Evolutionary conservation across 2,113 vertebrate species (phyloP).

Genomic region (Macquaria ambigua): DNA sequence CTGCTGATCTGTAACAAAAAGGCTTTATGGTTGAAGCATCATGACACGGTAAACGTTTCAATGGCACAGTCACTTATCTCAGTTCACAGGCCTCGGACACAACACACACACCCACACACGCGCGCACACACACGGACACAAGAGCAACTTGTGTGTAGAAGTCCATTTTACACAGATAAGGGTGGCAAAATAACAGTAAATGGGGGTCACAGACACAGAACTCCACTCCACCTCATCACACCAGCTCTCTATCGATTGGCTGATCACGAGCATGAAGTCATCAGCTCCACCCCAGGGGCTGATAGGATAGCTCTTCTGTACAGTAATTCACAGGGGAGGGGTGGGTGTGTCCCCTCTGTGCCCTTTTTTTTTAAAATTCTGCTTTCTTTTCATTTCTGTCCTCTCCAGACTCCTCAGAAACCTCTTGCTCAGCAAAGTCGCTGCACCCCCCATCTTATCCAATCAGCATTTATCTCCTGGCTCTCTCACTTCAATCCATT

Average conservation of each 20-base stretch:
- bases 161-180: slow-evolving; percentile 61
- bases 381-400: slow-evolving; percentile 34
- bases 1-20: slow-evolving; percentile 56
- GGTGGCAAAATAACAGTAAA: slow-evolving; percentile 56
- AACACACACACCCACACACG: slow-evolving; percentile 4
- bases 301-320: slow-evolving; percentile 64
- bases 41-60: slow-evolving; percentile 53
- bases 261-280: slow-evolving; percentile 66
- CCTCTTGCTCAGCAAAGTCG: slow-evolving; percentile 56
- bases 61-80: slow-evolving; percentile 70
- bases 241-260: slow-evolving; percentile 68
- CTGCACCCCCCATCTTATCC: slow-evolving; percentile 19
- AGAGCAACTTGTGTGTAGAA: slow-evolving; percentile 30
- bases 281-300: slow-evolving; percentile 63
- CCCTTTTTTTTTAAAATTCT: not conserved
- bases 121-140: slow-evolving; percentile 6
- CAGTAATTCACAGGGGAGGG: slow-evolving; percentile 47
- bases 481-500: slow-evolving; percentile 41
- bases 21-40: slow-evolving; percentile 55
- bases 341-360: slow-evolving; percentile 12
- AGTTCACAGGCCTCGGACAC: slow-evolving; percentile 51
- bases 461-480: slow-evolving; percentile 36
- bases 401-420: slow-evolving; percentile 38
- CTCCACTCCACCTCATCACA: slow-evolving; percentile 56
- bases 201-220: slow-evolving; percentile 51